Evolutionary conservation across 2,888 invertebrate species (phyloP).

Genomic region (Elegia similella): DNA sequence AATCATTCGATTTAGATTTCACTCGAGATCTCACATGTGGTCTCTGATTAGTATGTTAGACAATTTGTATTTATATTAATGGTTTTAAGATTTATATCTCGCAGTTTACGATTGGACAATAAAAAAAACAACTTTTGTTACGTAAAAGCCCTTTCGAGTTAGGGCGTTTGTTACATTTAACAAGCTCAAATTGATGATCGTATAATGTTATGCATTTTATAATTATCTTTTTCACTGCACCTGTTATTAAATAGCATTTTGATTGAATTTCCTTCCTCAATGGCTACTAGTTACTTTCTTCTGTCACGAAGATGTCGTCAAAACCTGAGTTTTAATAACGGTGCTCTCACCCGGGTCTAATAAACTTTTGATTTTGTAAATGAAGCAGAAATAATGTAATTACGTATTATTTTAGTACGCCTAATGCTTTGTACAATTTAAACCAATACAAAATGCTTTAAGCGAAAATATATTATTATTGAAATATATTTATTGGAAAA

Average conservation of each 20-base stretch:
- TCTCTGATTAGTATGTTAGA: slow-evolving; percentile 12
- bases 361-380: background rate
- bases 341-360: background rate
- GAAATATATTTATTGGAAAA: no score
- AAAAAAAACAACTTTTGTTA: slow-evolving; percentile 31
- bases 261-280: slow-evolving; percentile 24
- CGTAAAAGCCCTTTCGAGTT: slow-evolving; percentile 37
- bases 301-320: background rate
- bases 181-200: background rate
- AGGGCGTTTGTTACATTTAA: slow-evolving; percentile 12
- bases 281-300: slow-evolving; percentile 12
- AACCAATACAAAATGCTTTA: no score
- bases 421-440: no score
- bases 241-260: slow-evolving; percentile 16
- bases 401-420: no score
- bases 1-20: slow-evolving; percentile 11
- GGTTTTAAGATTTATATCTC: slow-evolving; percentile 5
- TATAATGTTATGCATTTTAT: slow-evolving; percentile 12
- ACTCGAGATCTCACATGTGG: slow-evolving; percentile 19
- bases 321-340: background rate
- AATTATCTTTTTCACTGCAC: slow-evolving; percentile 24
- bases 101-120: slow-evolving; percentile 33
- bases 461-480: no score
- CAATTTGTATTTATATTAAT: slow-evolving; percentile 14
- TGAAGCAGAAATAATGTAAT: no score